A percentile compares a stretch with the other conserved stretches of the same genome.
phyloP scores from a whole-genome alignment of 1,140 invertebrate species.

The Pseudobourletiella spinata region DNA sequence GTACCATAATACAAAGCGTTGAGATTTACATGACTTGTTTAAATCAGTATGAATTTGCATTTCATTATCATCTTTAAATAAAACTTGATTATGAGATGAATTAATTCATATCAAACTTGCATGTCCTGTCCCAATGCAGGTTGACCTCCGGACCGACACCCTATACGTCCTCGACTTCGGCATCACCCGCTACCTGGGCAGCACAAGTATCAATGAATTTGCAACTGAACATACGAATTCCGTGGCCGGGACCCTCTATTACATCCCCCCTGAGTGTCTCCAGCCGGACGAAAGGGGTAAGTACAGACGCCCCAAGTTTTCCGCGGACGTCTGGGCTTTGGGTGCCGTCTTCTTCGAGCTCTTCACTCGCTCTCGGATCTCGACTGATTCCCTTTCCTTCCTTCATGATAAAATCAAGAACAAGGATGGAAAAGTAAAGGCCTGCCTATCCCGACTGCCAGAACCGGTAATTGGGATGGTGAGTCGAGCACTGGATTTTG shows the following conservation, averaged over 20 bases:
- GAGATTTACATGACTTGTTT: neutral
- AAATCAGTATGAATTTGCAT: neutral
- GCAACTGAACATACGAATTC: neutral
- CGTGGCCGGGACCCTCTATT: neutral
- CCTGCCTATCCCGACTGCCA: neutral
- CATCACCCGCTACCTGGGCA: neutral
- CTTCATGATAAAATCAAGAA: neutral
- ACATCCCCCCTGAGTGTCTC: constrained; percentile 10
- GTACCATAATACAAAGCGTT: no score
- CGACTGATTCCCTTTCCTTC: neutral
- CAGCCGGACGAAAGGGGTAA: neutral
- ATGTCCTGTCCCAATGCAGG: no score
- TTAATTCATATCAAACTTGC: no score
- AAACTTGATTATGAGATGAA: no score
- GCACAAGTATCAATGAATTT: neutral
- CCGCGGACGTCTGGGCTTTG: constrained; percentile 1
- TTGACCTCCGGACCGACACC: neutral
- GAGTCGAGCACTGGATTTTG: neutral
- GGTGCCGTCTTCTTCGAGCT: neutral
- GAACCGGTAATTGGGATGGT: neutral
- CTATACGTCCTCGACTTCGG: constrained; percentile 3
- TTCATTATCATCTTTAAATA: no score
- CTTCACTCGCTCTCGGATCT: neutral
- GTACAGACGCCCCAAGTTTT: neutral
- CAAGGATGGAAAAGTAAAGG: neutral